Base-by-base conservation (phyloP, 2,888 invertebrate species). In the Drosophila planitibia region DNA sequence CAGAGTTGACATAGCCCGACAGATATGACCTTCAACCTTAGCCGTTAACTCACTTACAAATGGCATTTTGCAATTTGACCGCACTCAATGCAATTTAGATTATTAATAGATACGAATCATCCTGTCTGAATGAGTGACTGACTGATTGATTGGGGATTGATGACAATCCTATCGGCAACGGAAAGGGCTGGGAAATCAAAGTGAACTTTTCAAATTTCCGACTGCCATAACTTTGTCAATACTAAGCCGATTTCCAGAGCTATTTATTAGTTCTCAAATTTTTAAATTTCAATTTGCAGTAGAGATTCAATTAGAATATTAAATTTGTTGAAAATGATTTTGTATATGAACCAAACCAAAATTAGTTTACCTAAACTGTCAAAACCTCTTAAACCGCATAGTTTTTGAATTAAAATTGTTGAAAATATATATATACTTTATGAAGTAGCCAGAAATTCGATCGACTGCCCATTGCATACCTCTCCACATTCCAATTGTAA, bases 41-140 rank as follows among this genome's bases (percentile, higher is more conserved):
- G 35, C 53, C 70, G n/a, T 54, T 76, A 41, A 75, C 53, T 55
- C 55, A 59, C 52, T 64, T 70, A 32, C 28, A 37, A 41, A 51
- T 4, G 30, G 51, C 16, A 28, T 44, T 59, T 66, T 57, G 37
- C 76, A 52, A 65, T 54, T 60, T 51, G 16, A 41, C 25, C 55
- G 52, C 51, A 70, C 22, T 25, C 30, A n/a, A 9, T 25, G 30
- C 52, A 33, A 44, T 39, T 28, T 22, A 22, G 47, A 47, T 47
- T 47, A 47, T 16, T 22, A 14, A 25, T 16, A 16, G 22, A 47
- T 47, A 47, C 7, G 22, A 14, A 47, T 25, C 7, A 9, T 47
- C 22, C 47, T 25, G 22, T 25, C 47, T 16, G 16, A 47, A 47
- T 25, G 16, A 16, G 22, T 47, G 47, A 47, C 16, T 25, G 22